Percentiles rank a stretch among this genome's conserved stretches.
Conservation (phyloP, 2,113 vertebrate genomes). For the Turdus rufiventris region DNA sequence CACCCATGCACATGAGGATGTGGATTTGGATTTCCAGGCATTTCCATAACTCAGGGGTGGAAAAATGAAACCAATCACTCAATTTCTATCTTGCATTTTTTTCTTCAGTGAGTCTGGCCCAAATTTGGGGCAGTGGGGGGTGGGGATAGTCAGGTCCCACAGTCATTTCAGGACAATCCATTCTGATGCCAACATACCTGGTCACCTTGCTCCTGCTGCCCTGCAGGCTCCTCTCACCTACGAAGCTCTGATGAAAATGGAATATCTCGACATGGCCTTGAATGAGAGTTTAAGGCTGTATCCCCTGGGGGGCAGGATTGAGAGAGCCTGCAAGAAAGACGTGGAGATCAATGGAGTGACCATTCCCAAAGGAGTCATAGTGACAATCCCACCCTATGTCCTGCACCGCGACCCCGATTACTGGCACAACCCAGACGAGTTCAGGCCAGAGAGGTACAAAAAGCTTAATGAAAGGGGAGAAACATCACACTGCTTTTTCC, state of each 20-base stretch:
- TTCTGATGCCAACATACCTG: not conserved
- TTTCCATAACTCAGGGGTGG: not conserved
- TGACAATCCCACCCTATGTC: constrained; percentile 63
- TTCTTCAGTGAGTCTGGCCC: not conserved
- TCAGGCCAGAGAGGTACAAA: constrained; percentile 84
- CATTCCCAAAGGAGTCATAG: constrained; percentile 74
- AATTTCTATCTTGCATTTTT: not conserved
- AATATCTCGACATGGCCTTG: constrained; percentile 79
- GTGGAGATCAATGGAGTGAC: constrained; percentile 78
- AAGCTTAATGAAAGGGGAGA: not conserved
- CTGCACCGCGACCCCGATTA: constrained; percentile 67
- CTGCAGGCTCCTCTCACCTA: constrained; percentile 65
- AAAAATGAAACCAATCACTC: not conserved
- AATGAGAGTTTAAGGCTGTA: constrained; percentile 75
- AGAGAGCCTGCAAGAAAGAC: constrained; percentile 77
- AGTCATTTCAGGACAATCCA: not conserved
- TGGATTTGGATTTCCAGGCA: not conserved
- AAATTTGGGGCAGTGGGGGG: rapidly evolving
- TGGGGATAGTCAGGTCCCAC: not conserved
- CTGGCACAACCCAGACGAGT: constrained; percentile 80
- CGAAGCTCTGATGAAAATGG: constrained; percentile 74
- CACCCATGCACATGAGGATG: rapidly evolving
- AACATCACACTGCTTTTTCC: not conserved
- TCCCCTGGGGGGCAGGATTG: constrained; percentile 72
- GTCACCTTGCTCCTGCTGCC: not conserved